phyloP scores from a whole-genome alignment of 2,888 invertebrate genomes.

The Ceratothoa steindachneri region DNA sequence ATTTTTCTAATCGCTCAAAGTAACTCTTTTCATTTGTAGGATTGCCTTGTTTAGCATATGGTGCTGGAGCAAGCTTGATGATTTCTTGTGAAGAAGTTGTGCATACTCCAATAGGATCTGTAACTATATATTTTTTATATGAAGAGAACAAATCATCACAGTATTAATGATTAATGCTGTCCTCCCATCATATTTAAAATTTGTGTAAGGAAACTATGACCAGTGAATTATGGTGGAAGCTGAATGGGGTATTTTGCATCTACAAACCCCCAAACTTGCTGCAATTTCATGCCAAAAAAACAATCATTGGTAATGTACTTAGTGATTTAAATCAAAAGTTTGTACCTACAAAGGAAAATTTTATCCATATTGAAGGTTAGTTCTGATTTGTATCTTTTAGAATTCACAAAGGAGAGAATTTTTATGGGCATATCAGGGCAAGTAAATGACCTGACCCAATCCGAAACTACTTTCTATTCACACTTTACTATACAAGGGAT shows the following conservation, averaged over 20 bases:
- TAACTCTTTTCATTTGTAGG: too few relatives aligned
- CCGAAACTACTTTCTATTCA: too few relatives aligned
- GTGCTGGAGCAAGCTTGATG: slow-evolving; percentile 75
- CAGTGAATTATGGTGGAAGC: slow-evolving; percentile 49
- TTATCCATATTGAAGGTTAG: slow-evolving; percentile 5
- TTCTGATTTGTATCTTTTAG: neutral
- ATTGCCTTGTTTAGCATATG: slow-evolving; percentile 85
- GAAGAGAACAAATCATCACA: slow-evolving; percentile 79
- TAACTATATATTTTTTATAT: slow-evolving; percentile 81
- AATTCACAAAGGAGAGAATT: too few relatives aligned
- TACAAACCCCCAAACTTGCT: slow-evolving; percentile 50
- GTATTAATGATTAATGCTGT: neutral
- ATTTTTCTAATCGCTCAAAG: too few relatives aligned
- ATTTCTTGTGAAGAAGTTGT: slow-evolving; percentile 77
- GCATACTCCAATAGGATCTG: slow-evolving; percentile 64
- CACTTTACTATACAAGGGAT: too few relatives aligned
- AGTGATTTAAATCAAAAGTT: neutral
- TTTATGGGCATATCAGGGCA: too few relatives aligned
- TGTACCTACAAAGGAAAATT: slow-evolving; percentile 1
- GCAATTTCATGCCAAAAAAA: slow-evolving; percentile 9
- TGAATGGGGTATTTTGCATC: slow-evolving; percentile 51
- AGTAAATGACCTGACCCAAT: too few relatives aligned
- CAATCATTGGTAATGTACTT: slow-evolving; percentile 22
- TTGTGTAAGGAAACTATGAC: slow-evolving; percentile 14
- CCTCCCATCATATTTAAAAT: neutral